These are phyloP conservation scores for Bujurquina vittata DNA, from an alignment of 2,113 vertebrate genomes.

Conservation along the genomic window DNA sequence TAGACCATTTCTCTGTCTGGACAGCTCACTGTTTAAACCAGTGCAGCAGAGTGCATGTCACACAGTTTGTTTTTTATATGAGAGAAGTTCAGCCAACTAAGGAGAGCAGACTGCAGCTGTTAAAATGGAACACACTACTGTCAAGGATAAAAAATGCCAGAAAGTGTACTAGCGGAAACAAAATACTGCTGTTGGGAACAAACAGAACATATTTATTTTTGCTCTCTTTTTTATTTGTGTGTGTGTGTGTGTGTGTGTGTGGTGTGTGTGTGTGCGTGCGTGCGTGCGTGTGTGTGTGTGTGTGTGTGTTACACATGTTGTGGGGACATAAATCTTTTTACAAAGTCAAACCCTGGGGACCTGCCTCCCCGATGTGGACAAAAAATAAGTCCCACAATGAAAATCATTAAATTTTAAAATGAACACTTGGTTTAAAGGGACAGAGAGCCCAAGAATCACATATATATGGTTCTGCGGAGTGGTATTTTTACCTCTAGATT, in stretches of 20 bases:
- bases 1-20: conserved; percentile 1
- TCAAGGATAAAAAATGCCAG: conserved; percentile 38
- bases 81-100: conserved; percentile 32
- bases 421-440: fast-evolving
- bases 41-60: conserved; percentile 21
- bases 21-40: conserved; percentile 24
- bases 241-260: no score
- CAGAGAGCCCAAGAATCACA: not conserved
- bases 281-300: not conserved
- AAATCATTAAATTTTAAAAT: not conserved
- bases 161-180: conserved; percentile 6
- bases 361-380: not conserved
- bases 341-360: not conserved
- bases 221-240: not conserved
- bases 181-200: conserved; percentile 19
- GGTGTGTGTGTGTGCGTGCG: not conserved
- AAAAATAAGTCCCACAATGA: not conserved
- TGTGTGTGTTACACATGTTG: not conserved
- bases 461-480: not conserved
- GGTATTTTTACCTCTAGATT: not conserved
- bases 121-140: conserved; percentile 19
- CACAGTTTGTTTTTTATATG: conserved; percentile 20
- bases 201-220: conserved; percentile 11
- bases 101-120: conserved; percentile 32
- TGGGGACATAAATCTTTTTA: not conserved